A percentile compares a stretch with the other conserved stretches of the same genome.
phyloP scores from a whole-genome alignment of 2,888 invertebrate genomes.

The Dioctria rufipes region DNA sequence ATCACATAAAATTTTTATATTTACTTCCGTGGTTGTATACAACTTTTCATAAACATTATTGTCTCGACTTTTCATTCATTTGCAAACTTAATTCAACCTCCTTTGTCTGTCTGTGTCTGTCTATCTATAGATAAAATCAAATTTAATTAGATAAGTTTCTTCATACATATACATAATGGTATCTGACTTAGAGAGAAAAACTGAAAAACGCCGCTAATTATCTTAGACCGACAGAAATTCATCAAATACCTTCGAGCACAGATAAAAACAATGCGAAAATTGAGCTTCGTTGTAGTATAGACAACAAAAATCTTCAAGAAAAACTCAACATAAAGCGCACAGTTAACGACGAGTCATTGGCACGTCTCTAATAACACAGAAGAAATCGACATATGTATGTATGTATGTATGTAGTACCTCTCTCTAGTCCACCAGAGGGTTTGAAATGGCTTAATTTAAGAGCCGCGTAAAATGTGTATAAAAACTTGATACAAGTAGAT shows the following conservation, averaged over 20 bases:
- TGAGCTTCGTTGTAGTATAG: not conserved
- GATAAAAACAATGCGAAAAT: not conserved
- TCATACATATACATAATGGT: too few relatives aligned
- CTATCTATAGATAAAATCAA: too few relatives aligned
- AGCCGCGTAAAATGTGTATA: slow-evolving; percentile 43
- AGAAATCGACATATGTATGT: slow-evolving; percentile 19
- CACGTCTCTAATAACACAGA: slow-evolving; percentile 5
- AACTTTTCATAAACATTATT: too few relatives aligned
- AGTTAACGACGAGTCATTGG: slow-evolving; percentile 33
- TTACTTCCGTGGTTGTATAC: too few relatives aligned
- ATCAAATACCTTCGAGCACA: slow-evolving; percentile 6
- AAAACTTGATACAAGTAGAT: slow-evolving; percentile 51
- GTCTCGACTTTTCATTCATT: too few relatives aligned
- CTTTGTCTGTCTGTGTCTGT: too few relatives aligned
- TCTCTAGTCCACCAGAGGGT: not conserved
- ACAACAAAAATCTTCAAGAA: slow-evolving; percentile 8
- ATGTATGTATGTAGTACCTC: too few relatives aligned
- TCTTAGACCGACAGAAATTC: slow-evolving; percentile 6
- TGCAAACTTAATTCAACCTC: too few relatives aligned
- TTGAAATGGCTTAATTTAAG: slow-evolving; percentile 53
- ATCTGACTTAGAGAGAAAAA: not conserved
- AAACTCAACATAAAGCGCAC: not conserved
- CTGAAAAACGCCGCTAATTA: slow-evolving; percentile 5
- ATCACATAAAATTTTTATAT: too few relatives aligned
- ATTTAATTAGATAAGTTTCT: too few relatives aligned